Evolutionary conservation across 2,888 invertebrate genomes (phyloP), one percentile per base, ranked within the genome.

Genomic region (Mythimna loreyi): DNA sequence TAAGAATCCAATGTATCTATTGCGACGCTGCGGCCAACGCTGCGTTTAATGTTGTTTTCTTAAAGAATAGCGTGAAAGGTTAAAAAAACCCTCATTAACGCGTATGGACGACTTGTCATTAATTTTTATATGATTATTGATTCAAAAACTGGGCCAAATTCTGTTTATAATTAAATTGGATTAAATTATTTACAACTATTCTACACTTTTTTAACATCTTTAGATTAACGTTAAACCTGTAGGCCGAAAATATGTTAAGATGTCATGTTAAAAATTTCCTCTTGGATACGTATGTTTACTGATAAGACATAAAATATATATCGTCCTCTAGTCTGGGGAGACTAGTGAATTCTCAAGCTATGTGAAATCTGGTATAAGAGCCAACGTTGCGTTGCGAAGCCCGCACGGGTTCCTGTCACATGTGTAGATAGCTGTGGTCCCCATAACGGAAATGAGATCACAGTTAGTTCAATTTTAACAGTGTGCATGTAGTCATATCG

Each of bases 221-320:
- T n/a, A 40, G 1, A 25, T 19, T 21, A 33, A 52, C 47, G 11
- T 33, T 11, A 55, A 57, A 59, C 58, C 52, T 58, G 58, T 59
- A 75, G 67, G 67, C 75, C 75, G 56, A 59, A 45, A 74, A 53
- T 30, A 75, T 59, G 11, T 40, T 30, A n/a, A n/a, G n/a, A n/a
- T 21, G 33, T 21, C n/a, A 36, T 3, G 2, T 45, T n/a, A 0
- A 9, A 62, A 33, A 43, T 57, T 9, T 21, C 4, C 23, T 23
- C 33, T 64, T 28, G 1, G 47, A 23, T 30, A 28, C 0, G 19
- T 40, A 0, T 60, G 33, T 23, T 25, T 25, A 36, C 3, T n/a
- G 25, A 33, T n/a, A 16, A 30, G 45, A 28, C n/a, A 8, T 30
- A 36, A 13, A 55, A 55, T 30, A 6, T 16, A 36, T 50, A 5